These are phyloP conservation scores for Coreius guichenoti DNA, from an alignment of 2,797 vertebrate species.

Conservation along the genomic window DNA sequence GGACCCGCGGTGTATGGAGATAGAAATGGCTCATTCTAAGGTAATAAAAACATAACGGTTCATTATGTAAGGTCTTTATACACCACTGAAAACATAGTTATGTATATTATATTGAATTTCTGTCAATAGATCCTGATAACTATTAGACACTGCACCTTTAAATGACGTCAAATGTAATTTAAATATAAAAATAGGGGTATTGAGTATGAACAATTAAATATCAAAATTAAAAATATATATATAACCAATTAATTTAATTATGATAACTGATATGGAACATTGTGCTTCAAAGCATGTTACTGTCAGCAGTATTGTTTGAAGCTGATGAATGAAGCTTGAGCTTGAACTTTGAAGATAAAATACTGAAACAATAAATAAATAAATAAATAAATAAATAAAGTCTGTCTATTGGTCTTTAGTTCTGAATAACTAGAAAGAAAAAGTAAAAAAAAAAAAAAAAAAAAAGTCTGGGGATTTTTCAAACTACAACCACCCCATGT, in stretches of 20 bases:
- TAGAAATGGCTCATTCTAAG: too few relatives aligned
- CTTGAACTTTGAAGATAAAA: slow-evolving; percentile 9
- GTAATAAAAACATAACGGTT: too few relatives aligned
- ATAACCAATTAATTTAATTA: background rate
- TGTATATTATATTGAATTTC: too few relatives aligned
- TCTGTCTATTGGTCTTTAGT: background rate
- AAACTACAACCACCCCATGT: background rate
- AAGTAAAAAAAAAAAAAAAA: background rate
- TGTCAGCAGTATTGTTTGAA: background rate
- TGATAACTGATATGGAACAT: background rate
- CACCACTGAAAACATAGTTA: too few relatives aligned
- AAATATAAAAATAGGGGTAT: background rate
- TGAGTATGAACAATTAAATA: background rate
- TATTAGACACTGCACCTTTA: too few relatives aligned
- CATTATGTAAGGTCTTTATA: too few relatives aligned
- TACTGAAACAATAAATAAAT: background rate
- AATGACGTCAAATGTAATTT: background rate
- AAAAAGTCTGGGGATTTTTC: background rate
- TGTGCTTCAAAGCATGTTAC: background rate
- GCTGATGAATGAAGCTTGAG: background rate
- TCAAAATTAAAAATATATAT: background rate
- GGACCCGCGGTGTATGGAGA: too few relatives aligned
- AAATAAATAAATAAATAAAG: background rate
- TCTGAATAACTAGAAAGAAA: background rate
- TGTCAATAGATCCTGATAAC: too few relatives aligned